These are phyloP conservation scores for Diadegma fenestrale DNA, from an alignment of 2,888 invertebrate species.

Conservation along the genomic window DNA sequence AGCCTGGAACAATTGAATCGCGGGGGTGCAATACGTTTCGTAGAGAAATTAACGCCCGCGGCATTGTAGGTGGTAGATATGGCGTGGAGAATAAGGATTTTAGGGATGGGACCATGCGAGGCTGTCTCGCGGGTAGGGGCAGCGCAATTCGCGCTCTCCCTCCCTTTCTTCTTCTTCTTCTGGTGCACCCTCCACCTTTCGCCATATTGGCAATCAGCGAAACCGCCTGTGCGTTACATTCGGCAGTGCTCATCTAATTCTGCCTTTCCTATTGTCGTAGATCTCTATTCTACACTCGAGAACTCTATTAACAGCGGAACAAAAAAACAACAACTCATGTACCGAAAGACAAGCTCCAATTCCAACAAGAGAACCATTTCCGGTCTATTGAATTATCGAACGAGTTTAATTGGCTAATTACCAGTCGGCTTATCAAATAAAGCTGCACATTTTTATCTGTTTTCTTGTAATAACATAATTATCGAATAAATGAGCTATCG, in stretches of 20 bases:
- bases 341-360: constrained; percentile 17
- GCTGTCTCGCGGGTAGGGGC: constrained; percentile 30
- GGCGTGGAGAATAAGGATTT: constrained; percentile 30
- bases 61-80: constrained; percentile 76
- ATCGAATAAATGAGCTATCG: not conserved
- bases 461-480: not conserved
- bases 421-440: not conserved
- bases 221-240: constrained; percentile 76
- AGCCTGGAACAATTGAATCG: constrained; percentile 82
- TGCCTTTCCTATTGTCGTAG: constrained; percentile 17
- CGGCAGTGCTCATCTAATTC: constrained; percentile 61
- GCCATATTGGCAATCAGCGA: constrained; percentile 82
- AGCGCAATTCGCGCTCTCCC: constrained; percentile 39
- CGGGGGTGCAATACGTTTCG: constrained; percentile 82
- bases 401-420: not conserved
- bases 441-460: not conserved
- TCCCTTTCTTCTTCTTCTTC: constrained; percentile 46
- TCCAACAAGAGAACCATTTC: constrained; percentile 5
- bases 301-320: constrained; percentile 30
- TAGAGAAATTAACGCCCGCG: constrained; percentile 83
- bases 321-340: not conserved
- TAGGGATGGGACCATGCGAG: constrained; percentile 46
- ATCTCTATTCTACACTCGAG: not conserved
- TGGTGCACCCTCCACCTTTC: constrained; percentile 56
- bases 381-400: not conserved